Evolutionary conservation across 2,797 vertebrate species (phyloP).

Genomic region (Petrocephalus sullivani): DNA sequence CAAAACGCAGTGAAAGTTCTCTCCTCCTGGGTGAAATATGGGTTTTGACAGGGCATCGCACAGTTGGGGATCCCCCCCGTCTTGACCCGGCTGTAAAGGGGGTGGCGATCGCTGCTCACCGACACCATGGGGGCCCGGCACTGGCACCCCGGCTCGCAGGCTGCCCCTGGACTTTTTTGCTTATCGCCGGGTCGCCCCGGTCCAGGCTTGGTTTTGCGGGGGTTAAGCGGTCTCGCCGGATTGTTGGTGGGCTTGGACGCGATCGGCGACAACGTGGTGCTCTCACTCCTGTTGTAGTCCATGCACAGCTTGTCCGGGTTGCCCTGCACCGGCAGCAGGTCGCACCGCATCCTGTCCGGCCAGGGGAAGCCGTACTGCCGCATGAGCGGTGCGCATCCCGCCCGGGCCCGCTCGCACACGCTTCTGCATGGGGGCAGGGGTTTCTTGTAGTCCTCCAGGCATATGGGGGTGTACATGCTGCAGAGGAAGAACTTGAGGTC

Average conservation of each 20-base stretch:
- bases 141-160: conserved; percentile 74
- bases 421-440: conserved; percentile 84
- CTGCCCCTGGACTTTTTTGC: conserved; percentile 32
- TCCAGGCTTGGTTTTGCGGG: conserved; percentile 48
- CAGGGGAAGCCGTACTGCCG: conserved; percentile 91
- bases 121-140: conserved; percentile 81
- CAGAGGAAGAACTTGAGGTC: conserved; percentile 90
- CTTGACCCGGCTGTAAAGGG: conserved; percentile 74
- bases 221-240: conserved; percentile 56
- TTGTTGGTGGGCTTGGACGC: conserved; percentile 60
- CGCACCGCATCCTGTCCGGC: conserved; percentile 91
- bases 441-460: conserved; percentile 89
- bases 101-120: conserved; percentile 68
- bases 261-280: conserved; percentile 63
- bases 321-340: conserved; percentile 80
- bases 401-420: conserved; percentile 85
- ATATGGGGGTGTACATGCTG: conserved; percentile 93
- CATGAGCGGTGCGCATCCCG: conserved; percentile 90
- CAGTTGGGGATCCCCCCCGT: conserved; percentile 80
- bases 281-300: conserved; percentile 85
- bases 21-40: conserved; percentile 79
- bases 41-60: conserved; percentile 82
- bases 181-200: conserved; percentile 47
- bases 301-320: conserved; percentile 81
- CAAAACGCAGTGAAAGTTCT: conserved; percentile 81